Conservation (phyloP, 1,140 invertebrate genomes). For the Tribolium castaneum region DNA sequence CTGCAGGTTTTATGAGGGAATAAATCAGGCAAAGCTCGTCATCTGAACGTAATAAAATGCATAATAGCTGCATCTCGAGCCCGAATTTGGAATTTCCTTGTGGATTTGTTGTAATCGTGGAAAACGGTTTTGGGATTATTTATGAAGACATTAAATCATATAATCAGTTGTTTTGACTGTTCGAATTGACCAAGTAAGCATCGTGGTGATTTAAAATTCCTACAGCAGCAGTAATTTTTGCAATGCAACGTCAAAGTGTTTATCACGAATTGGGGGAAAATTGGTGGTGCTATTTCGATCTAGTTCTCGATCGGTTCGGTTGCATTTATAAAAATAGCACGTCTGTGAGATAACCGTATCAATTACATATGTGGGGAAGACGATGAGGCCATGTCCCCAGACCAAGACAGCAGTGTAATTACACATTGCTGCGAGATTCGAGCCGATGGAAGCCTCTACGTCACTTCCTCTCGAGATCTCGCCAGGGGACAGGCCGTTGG, state of each 20-base stretch:
- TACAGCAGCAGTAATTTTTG: slow-evolving; percentile 40
- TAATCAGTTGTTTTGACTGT: slow-evolving; percentile 43
- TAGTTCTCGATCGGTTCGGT: not conserved
- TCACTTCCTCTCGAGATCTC: slow-evolving; percentile 32
- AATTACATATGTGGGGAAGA: slow-evolving; percentile 21
- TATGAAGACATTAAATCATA: slow-evolving; percentile 24
- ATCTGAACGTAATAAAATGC: slow-evolving; percentile 1
- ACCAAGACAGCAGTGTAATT: slow-evolving; percentile 8
- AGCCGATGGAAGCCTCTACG: slow-evolving; percentile 16
- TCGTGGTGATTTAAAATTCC: slow-evolving; percentile 39
- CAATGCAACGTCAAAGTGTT: slow-evolving; percentile 30
- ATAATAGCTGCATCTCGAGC: not conserved
- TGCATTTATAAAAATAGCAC: slow-evolving; percentile 31
- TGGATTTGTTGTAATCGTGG: not conserved
- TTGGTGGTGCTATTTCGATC: slow-evolving; percentile 1
- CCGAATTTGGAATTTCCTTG: not conserved
- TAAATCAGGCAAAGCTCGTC: slow-evolving; percentile 6
- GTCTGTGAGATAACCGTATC: slow-evolving; percentile 29
- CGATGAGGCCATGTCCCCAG: slow-evolving; percentile 9
- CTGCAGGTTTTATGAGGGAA: not conserved
- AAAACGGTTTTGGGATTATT: slow-evolving; percentile 3
- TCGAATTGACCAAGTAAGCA: slow-evolving; percentile 37
- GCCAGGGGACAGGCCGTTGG: slow-evolving; percentile 2
- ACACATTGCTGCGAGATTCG: slow-evolving; percentile 14
- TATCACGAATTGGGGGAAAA: not conserved